Base-by-base conservation (phyloP, 2,797 vertebrate genomes). In the Xiphorhynchus erythropygius region DNA sequence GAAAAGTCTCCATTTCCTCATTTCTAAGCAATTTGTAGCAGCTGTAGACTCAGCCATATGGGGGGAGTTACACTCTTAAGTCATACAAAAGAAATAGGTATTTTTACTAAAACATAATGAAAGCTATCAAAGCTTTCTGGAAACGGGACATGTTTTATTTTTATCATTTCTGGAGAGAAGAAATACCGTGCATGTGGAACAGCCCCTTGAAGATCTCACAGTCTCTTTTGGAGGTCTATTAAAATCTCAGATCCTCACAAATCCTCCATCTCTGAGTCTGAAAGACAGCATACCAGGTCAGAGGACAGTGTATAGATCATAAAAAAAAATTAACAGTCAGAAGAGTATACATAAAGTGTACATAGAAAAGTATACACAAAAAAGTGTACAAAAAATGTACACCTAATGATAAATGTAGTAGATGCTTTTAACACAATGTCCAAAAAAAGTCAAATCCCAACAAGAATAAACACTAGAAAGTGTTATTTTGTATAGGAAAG, bases 1-100 rank as follows among this genome's bases (percentile, higher is more conserved):
- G 70, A 84, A 90, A 60, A 79, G 27, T 71, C 55, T 87, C 84
- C 35, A n/a, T 96, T 95, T 95, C 63, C 69, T 91, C 8, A 18
- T 78, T 96, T 95, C 92, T 87, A 91, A 92, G 32, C 56, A 84
- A 32, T 88, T 90, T 87, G 59, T 85, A 89, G 60, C 69, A 89
- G 62, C 84, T 96, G 70, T 93, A 60, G 90, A 76, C 62, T 91
- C 79, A 73, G 52, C 80, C 87, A 37, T 92, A 86, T 63, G 71
- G 55, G 83, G 63, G 50, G 90, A 44, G 62, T 95, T 94, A 89
- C 49, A 60, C 56, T 88, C 52, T 90, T 92, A 92, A 95, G n/a
- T 87, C 92, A 79, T 87, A 84, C 15, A 95, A 93, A 95, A 81
- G 56, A 96, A 96, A 94, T 63, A 41, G 53, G 49, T 95, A 56